These are phyloP conservation scores for Pyrrhia umbra DNA, from an alignment of 2,888 invertebrate species.

Conservation along the genomic window DNA sequence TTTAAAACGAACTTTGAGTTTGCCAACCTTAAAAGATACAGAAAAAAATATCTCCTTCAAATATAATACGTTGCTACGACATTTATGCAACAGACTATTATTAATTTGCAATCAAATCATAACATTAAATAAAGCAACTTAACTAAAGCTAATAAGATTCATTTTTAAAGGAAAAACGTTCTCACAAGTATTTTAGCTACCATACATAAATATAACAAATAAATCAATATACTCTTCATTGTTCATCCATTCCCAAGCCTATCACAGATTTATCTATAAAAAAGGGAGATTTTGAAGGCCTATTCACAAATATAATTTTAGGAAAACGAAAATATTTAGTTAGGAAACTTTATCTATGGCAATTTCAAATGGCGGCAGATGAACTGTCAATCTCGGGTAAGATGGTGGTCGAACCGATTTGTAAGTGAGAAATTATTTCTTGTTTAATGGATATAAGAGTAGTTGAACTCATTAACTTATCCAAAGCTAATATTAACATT, in stretches of 20 bases:
- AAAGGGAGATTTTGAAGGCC: slow-evolving; percentile 26
- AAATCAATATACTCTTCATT: slow-evolving; percentile 28
- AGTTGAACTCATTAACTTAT: too few species aligned
- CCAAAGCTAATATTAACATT: too few species aligned
- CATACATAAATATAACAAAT: slow-evolving; percentile 19
- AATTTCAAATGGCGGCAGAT: background rate
- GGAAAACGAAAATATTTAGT: background rate
- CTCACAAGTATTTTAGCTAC: slow-evolving; percentile 19
- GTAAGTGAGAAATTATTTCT: too few species aligned
- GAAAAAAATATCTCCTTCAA: background rate
- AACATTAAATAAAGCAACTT: slow-evolving; percentile 57
- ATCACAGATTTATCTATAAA: slow-evolving; percentile 68
- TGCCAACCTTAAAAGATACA: background rate
- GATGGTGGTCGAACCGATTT: background rate
- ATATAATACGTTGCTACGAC: background rate
- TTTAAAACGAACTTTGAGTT: background rate
- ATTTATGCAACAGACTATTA: background rate
- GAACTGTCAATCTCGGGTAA: background rate
- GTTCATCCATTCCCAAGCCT: slow-evolving; percentile 56
- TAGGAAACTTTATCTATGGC: background rate
- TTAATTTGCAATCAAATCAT: slow-evolving; percentile 21
- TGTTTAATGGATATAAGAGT: too few species aligned
- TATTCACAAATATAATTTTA: slow-evolving; percentile 20
- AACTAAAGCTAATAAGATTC: slow-evolving; percentile 54
- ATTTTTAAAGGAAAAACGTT: slow-evolving; percentile 30